Evolutionary conservation across 2,113 vertebrate species (phyloP), one percentile per base, ranked within the genome.

Genomic region (Rhinogobius similis): DNA sequence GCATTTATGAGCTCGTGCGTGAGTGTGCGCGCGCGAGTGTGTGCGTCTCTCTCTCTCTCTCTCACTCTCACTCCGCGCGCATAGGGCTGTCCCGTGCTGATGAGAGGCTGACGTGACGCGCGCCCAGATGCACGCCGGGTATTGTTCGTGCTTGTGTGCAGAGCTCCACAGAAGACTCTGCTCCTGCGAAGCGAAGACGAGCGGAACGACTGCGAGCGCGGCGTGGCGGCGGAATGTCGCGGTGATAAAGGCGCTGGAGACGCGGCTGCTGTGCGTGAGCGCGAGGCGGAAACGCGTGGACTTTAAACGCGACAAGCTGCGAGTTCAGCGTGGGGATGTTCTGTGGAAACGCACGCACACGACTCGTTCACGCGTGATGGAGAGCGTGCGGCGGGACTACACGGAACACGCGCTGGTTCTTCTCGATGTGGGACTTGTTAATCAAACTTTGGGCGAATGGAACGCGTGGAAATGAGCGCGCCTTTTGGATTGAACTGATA

Each of bases 361-460:
- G 69, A 72, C 38, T 63, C 76, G 71, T 10, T 73, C 76, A 70
- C 70, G 72, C 39, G 18, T 71, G 84, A 82, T 73, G 75, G 82
- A 82, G 67, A 69, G 72, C 82, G 55, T 18, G 43, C 10, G 75
- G 53, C 73, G 79, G 72, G 53, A 66, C 67, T 39, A 63, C 70
- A 73, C 55, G 72, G 56, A 55, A 69, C 84, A 86, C 81, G 82
- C 82, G 79, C 82, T 81, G 70, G 72, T 80, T 78, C 43, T 53
- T 48, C 66, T 72, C 5, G 14, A 44, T 44, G 43, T 44, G 43
- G 43, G 43, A 44, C 43, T 14, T 14, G 43, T 16, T 62, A 61
- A 68, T 82, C 36, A 82, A 88, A 90, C 88, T 90, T 91, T 78
- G 41, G 65, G 67, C 2, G 23, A 48, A 79, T 50, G 68, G 50